Base-by-base conservation (phyloP, 2,888 invertebrate species). In the Polydrusus cervinus region DNA sequence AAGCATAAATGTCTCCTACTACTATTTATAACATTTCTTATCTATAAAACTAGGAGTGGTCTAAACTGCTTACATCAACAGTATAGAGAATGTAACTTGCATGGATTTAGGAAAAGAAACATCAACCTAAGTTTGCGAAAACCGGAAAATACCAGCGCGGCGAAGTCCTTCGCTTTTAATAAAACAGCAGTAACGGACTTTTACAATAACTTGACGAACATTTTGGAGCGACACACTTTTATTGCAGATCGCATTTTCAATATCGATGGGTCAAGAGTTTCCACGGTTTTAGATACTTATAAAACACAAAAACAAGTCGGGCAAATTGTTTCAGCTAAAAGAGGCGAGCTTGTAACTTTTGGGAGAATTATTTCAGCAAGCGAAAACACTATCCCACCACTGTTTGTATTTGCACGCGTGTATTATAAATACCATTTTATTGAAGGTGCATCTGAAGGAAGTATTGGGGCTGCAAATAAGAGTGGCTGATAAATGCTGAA, bases 331-430 rank as follows among this genome's bases (percentile, higher is more conserved):
- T 65, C 62, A n/a, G 83, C 82, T 0, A 86, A 87, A 78, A 78
- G 84, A 34, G 85, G 85, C 0, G 83, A 84, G 11, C 84, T 77
- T 5, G 83, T 86, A 0, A 86, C 85, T 43, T 76, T 86, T 43
- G 80, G 82, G 9, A 76, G 79, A 67, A 85, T 85, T 34, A 82
- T 80, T 57, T 83, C 79, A 38, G 82, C 82, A 49, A 77, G 75
- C 61, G 82, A 80, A 68, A 82, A 84, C 69, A 81, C 82, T 7
- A 81, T 85, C 30, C 83, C 83, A n/a, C 85, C 84, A 11, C 65
- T 84, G 60, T 85, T 84, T 64, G 74, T 85, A 20, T 78, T 74
- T 65, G 74, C 72, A 25, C 62, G 75, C n/a, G 70, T 70, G 7
- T 47, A 70, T 38, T 74, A 66, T 18, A 62, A 43, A 62, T 18